phyloP scores from a whole-genome alignment of 2,113 vertebrate genomes.

The Anarrhichthys ocellatus region DNA sequence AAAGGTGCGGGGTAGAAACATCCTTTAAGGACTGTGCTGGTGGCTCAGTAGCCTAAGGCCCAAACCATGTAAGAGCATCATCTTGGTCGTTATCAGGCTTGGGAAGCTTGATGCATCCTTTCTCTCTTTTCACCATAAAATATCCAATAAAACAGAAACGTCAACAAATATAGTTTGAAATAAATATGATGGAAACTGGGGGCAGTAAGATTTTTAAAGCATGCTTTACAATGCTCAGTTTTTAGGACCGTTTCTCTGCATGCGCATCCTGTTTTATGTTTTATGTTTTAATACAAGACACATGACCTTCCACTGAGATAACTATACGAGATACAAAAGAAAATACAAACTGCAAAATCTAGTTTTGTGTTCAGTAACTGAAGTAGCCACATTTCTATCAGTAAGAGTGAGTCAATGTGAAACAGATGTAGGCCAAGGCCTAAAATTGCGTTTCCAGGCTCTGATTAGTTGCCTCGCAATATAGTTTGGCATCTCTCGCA shows the following conservation, averaged over 20 bases:
- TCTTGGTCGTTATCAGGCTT: neutral
- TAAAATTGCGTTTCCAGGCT: slow-evolving; percentile 40
- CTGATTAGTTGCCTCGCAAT: slow-evolving; percentile 44
- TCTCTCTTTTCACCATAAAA: slow-evolving; percentile 13
- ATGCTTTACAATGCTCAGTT: neutral
- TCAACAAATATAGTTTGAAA: slow-evolving; percentile 1
- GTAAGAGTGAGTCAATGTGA: slow-evolving; percentile 18
- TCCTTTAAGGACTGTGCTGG: neutral
- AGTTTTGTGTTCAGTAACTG: neutral
- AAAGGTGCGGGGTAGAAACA: neutral
- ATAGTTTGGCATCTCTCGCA: slow-evolving; percentile 49
- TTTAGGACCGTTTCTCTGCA: neutral
- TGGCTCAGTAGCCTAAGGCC: slow-evolving; percentile 1
- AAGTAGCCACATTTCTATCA: slow-evolving; percentile 8
- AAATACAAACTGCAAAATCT: neutral
- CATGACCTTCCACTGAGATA: neutral
- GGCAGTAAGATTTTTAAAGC: neutral
- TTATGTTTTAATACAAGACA: neutral
- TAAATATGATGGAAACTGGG: slow-evolving; percentile 3
- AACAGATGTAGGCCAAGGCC: slow-evolving; percentile 33
- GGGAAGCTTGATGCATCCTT: neutral
- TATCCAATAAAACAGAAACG: slow-evolving; percentile 5
- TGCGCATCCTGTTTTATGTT: neutral
- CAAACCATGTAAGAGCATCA: neutral
- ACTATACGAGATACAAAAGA: neutral